Conservation (phyloP, 92 coral and sea anemone species). For the Siderastrea siderea region DNA sequence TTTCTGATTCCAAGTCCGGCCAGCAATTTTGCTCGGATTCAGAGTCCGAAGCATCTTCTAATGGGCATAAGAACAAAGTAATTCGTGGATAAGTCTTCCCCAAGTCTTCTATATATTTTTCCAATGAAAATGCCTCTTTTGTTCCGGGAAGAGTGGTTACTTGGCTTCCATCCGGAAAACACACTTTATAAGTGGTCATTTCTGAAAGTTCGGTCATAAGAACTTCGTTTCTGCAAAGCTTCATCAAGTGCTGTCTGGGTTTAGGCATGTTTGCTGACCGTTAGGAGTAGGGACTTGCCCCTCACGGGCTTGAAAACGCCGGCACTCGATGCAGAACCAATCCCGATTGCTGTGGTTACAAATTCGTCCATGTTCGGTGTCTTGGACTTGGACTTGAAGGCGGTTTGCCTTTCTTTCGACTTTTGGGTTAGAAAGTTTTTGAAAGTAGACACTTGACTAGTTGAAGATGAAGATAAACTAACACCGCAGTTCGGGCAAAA, state of each 20-base stretch:
- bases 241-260: conserved; percentile 58
- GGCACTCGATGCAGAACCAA: conserved; percentile 50
- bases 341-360: conserved; percentile 49
- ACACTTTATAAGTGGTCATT: conserved; percentile 56
- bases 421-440: conserved; percentile 45
- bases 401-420: conserved; percentile 61
- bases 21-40: conserved; percentile 26
- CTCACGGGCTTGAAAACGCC: conserved; percentile 64
- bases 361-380: conserved; percentile 43
- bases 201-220: conserved; percentile 63
- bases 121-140: conserved; percentile 70
- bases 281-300: conserved; percentile 68
- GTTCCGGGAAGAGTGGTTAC: conserved; percentile 71
- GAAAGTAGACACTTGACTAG: conserved; percentile 56
- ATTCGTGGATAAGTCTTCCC: conserved; percentile 63
- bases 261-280: conserved; percentile 50
- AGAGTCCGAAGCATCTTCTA: conserved; percentile 14
- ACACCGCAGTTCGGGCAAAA: conserved; percentile 68
- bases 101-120: conserved; percentile 75
- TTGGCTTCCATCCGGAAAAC: conserved; percentile 77
- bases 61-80: conserved; percentile 34
- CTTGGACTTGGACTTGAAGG: conserved; percentile 52
- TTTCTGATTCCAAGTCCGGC: conserved; percentile 14
- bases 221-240: conserved; percentile 56
- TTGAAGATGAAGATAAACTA: conserved; percentile 42